Percentiles rank a stretch among this genome's conserved stretches.
Conservation (phyloP, 2,113 vertebrate genomes). For the Crotophaga sulcirostris region DNA sequence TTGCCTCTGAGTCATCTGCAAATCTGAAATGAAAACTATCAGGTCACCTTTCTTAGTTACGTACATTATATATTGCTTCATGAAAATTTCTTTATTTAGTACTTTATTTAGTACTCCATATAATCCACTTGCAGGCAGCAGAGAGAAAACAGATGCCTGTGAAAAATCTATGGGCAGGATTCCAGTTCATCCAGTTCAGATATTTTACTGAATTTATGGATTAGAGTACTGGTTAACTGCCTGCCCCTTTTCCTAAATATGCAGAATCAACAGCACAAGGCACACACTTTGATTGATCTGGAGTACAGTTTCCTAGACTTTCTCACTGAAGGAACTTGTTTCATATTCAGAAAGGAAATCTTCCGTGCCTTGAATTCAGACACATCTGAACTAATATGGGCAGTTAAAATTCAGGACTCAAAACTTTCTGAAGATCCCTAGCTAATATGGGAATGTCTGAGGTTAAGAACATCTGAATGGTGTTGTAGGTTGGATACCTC, state of each 20-base stretch:
- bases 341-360: background rate
- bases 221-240: background rate
- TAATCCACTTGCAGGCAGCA: background rate
- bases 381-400: background rate
- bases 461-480: background rate
- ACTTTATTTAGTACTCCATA: too few relatives aligned
- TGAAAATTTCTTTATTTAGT: background rate
- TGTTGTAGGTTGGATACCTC: accelerated
- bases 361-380: background rate
- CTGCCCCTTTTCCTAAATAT: background rate
- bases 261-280: background rate
- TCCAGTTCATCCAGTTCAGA: background rate
- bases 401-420: background rate
- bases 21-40: background rate
- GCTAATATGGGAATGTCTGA: accelerated
- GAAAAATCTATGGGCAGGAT: background rate
- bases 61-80: background rate
- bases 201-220: background rate
- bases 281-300: background rate
- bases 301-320: background rate
- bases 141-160: background rate
- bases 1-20: background rate
- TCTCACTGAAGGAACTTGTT: background rate
- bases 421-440: background rate
- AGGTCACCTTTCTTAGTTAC: background rate